Base-by-base conservation (phyloP, 1,140 invertebrate species). In the Charaxes varanes region DNA sequence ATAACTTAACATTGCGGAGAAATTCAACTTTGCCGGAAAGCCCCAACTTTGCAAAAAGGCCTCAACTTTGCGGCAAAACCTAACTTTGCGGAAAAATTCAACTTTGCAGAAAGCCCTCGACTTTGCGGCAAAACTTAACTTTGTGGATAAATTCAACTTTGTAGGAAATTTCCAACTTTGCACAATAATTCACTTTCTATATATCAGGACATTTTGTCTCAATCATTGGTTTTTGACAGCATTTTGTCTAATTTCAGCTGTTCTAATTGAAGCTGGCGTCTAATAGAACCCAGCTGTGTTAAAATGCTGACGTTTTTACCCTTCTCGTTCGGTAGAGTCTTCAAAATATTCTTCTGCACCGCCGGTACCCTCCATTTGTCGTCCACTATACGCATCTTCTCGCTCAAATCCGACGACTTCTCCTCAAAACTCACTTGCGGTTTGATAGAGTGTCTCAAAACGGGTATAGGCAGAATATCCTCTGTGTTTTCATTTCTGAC, bases 241-340 rank as follows among this genome's bases (percentile, higher is more conserved):
- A 77, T 66, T 34, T 67, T 71, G 40, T 88, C 87, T 37, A 88
- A 66, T 45, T 84, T 84, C 32, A 87, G 47, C 53, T 88, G 87
- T 45, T 88, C 87, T 22, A 87, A 62, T 42, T 88, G 87, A 38
- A 88, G 48, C 40, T 87, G 87, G 38, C 85, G 62, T 26, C 87
- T 45, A 33, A 88, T 88, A n/a, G 86, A 86, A 3, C 86, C 87
- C 7, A 88, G 52, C 54, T 88, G 87, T 3, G 86, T 87, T 37
- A 88, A 63, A 43, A 88, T 86, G 59, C 81, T 84, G 5, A 83
- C 54, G 41, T 71, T 69, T 52, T 82, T 84, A 6, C 83, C 84
- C 8, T 84, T 81, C 4, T 83, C 81, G 10, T 70, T 70, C 0
- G 76, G 68, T 11, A 81, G 53, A 45, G 74, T 77, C 53, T 84